phyloP scores from a whole-genome alignment of 1,140 invertebrate genomes.

The Amyelois transitella region DNA sequence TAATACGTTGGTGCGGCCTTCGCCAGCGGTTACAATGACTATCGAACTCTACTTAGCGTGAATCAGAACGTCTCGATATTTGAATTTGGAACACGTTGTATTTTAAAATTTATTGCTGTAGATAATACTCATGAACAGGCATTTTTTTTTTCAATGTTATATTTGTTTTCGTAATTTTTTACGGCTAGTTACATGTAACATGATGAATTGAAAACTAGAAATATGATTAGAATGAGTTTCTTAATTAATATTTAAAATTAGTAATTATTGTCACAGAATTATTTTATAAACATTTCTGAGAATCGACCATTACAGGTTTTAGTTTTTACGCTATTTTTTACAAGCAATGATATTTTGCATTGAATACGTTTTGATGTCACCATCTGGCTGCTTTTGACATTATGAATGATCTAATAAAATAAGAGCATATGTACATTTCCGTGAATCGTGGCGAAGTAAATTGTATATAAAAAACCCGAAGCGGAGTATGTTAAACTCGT shows the following conservation, averaged over 20 bases:
- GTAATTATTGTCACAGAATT: neutral
- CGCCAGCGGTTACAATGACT: slow-evolving; percentile 26
- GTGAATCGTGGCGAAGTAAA: slow-evolving; percentile 6
- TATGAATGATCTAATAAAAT: slow-evolving; percentile 13
- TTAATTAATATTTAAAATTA: no score
- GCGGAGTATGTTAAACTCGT: neutral
- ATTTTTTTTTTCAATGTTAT: neutral
- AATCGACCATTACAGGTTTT: neutral
- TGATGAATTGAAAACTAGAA: no score
- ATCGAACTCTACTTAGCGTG: slow-evolving; percentile 24
- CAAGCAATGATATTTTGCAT: neutral
- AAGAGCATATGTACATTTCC: slow-evolving; percentile 6
- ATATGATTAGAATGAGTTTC: no score
- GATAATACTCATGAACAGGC: neutral
- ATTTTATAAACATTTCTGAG: neutral
- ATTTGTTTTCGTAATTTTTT: neutral
- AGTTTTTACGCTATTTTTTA: neutral
- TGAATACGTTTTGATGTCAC: slow-evolving; percentile 2
- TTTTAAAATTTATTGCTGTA: neutral
- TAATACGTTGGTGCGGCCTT: slow-evolving; percentile 49
- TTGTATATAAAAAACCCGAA: slow-evolving; percentile 6
- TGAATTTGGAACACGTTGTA: slow-evolving; percentile 15
- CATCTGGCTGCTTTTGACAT: slow-evolving; percentile 10
- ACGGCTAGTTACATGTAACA: neutral
- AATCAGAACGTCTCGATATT: slow-evolving; percentile 20